Evolutionary conservation across 1,140 invertebrate species (phyloP).

Genomic region (Luehdorfia chinensis): DNA sequence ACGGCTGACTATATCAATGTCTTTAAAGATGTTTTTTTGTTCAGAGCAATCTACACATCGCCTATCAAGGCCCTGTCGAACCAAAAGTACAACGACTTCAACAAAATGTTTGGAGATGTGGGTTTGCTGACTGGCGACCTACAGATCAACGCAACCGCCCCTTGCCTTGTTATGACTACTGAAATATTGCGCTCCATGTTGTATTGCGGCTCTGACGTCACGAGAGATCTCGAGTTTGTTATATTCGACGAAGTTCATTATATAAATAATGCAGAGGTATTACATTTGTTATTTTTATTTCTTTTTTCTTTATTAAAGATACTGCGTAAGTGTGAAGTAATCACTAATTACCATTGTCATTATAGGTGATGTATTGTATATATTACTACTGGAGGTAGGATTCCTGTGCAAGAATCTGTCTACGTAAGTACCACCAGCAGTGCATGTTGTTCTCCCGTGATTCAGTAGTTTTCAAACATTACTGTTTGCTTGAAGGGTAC

Average conservation of each 20-base stretch:
- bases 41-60: conserved; percentile 98
- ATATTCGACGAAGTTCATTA: conserved; percentile 99
- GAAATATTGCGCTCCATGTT: conserved; percentile 99
- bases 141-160: conserved; percentile 95
- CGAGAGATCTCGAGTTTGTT: conserved; percentile 98
- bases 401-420: too few relatives aligned
- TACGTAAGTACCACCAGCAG: too few relatives aligned
- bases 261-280: conserved; percentile 96
- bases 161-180: conserved; percentile 99
- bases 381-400: too few relatives aligned
- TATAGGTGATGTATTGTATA: too few relatives aligned
- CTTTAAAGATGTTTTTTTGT: too few relatives aligned
- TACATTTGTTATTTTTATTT: too few relatives aligned
- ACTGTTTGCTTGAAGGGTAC: too few relatives aligned
- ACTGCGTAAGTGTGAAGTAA: not conserved
- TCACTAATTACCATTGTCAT: conserved; percentile 5
- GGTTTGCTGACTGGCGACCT: conserved; percentile 97
- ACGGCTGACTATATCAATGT: too few relatives aligned
- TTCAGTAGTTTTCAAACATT: too few relatives aligned
- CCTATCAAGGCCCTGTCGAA: conserved; percentile 99
- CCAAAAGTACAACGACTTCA: conserved; percentile 99
- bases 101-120: conserved; percentile 93
- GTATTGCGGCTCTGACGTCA: conserved; percentile 96
- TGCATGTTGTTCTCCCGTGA: too few relatives aligned
- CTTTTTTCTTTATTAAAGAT: not conserved